These are phyloP conservation scores for Atherinosoma microstoma DNA, from an alignment of 2,797 vertebrate genomes.

Conservation along the genomic window DNA sequence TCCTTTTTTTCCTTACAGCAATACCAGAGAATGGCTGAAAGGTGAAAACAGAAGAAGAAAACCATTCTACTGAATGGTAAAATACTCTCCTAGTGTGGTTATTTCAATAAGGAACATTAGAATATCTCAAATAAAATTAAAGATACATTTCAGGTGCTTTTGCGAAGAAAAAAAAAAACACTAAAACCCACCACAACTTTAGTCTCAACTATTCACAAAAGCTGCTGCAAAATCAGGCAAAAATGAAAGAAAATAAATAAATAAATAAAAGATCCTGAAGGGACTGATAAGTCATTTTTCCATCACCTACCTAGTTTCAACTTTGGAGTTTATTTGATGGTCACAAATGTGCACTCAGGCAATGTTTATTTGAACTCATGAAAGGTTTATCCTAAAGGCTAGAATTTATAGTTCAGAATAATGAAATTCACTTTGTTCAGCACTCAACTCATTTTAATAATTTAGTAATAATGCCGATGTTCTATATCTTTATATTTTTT, in stretches of 20 bases:
- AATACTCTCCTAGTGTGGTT: background rate
- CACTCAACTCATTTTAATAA: background rate
- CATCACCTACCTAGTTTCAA: background rate
- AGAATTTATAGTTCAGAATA: background rate
- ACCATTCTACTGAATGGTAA: background rate
- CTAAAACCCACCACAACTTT: no score
- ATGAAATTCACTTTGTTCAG: background rate
- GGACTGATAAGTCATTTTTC: background rate
- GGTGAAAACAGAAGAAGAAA: background rate
- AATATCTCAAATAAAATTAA: background rate
- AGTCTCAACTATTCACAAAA: no score
- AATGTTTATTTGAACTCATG: background rate
- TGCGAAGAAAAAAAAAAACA: no score
- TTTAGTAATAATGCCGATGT: background rate
- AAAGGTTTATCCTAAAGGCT: background rate
- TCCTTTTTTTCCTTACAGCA: background rate
- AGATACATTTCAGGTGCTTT: background rate
- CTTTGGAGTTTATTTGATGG: background rate
- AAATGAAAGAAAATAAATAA: no score
- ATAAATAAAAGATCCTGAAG: no score
- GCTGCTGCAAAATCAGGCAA: no score
- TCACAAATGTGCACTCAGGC: background rate
- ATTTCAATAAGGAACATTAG: background rate
- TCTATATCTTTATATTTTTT: constrained; percentile 2
- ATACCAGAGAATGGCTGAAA: background rate